A percentile compares a stretch with the other conserved stretches of the same genome.
Evolutionary conservation across 1,140 invertebrate genomes (phyloP).

Genomic region (Carposina sasakii): DNA sequence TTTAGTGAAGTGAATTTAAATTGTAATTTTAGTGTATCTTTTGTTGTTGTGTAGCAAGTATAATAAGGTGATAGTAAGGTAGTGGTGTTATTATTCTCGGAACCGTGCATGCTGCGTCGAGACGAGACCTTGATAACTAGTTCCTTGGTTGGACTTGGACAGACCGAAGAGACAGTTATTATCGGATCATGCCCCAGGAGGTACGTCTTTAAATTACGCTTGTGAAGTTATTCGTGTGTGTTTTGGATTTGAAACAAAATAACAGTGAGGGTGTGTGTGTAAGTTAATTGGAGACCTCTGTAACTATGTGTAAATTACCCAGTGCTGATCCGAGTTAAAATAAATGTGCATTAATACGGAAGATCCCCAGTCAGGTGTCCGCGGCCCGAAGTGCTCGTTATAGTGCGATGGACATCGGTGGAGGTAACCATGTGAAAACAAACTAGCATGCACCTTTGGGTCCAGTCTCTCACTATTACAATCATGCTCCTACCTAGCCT

Average conservation of each 20-base stretch:
- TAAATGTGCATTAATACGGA: conserved; percentile 55
- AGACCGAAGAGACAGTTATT: conserved; percentile 66
- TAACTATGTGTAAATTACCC: conserved; percentile 40
- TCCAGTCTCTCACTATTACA: too few species aligned
- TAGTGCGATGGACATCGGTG: conserved; percentile 63
- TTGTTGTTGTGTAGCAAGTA: too few species aligned
- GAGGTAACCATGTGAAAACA: conserved; percentile 62
- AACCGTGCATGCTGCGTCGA: conserved; percentile 55
- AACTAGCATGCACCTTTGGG: conserved; percentile 62
- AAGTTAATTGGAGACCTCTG: conserved; percentile 40
- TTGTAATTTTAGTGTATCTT: too few species aligned
- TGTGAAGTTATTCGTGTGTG: conserved; percentile 48
- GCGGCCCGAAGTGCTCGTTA: conserved; percentile 38
- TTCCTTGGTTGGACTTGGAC: conserved; percentile 68
- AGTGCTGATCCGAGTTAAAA: conserved; percentile 53
- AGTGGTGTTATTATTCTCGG: conserved; percentile 52
- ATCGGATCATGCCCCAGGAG: conserved; percentile 67
- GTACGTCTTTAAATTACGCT: conserved; percentile 68
- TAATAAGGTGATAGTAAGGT: too few species aligned
- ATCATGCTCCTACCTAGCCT: too few species aligned
- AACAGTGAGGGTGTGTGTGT: conserved; percentile 52
- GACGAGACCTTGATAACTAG: conserved; percentile 73
- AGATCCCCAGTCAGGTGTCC: conserved; percentile 52
- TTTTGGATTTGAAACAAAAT: conserved; percentile 3
- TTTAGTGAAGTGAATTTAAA: too few species aligned